Evolutionary conservation across 2,888 invertebrate species (phyloP).

Genomic region (Tenthredo mesomela): DNA sequence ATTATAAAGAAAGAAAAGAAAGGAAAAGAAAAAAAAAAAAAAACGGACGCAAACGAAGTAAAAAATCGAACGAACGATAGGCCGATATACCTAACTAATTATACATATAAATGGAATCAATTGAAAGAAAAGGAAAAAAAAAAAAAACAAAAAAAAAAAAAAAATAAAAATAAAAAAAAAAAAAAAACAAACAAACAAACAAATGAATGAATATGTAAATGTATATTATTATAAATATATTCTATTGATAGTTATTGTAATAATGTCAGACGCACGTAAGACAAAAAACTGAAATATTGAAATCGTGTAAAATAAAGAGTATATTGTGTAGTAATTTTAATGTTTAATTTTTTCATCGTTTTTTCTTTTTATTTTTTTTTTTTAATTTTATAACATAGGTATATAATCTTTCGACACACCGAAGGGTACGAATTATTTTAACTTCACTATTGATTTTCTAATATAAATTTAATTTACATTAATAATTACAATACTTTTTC

Average conservation of each 20-base stretch:
- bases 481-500: background rate
- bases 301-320: conserved; percentile 75
- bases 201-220: conserved; percentile 71
- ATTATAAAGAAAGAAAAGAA: conserved; percentile 55
- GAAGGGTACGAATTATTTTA: background rate
- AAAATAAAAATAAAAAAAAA: conserved; percentile 49
- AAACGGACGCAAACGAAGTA: conserved; percentile 59
- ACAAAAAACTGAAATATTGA: conserved; percentile 69
- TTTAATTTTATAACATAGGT: background rate
- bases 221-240: conserved; percentile 77
- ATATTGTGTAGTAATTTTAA: conserved; percentile 71
- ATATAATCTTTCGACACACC: background rate
- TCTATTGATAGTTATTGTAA: conserved; percentile 73
- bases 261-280: conserved; percentile 67
- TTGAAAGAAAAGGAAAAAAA: conserved; percentile 56
- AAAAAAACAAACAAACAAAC: conserved; percentile 47
- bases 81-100: conserved; percentile 65
- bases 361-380: background rate
- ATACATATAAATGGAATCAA: conserved; percentile 69
- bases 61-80: conserved; percentile 69
- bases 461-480: conserved; percentile 28
- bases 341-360: conserved; percentile 7
- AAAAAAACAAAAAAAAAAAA: conserved; percentile 46
- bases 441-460: background rate
- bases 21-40: conserved; percentile 56